Evolutionary conservation across 2,797 vertebrate genomes (phyloP).

Genomic region (Pterois miles): DNA sequence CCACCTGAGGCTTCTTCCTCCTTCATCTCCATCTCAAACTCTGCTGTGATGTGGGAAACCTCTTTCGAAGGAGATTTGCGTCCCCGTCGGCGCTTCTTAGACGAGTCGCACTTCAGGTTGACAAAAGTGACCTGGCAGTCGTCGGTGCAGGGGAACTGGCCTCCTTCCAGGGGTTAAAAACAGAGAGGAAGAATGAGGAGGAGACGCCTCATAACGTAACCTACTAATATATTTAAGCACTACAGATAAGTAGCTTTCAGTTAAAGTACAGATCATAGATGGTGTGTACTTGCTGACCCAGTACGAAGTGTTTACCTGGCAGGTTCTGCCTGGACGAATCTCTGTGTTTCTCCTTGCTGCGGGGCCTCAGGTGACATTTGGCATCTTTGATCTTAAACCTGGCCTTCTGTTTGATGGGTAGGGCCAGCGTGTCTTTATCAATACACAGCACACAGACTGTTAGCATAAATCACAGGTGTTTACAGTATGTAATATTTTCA

Average conservation of each 20-base stretch:
- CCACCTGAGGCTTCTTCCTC: conserved; percentile 91
- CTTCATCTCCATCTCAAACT: conserved; percentile 95
- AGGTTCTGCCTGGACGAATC: conserved; percentile 83
- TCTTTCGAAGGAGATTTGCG: conserved; percentile 94
- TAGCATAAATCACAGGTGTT: too few species aligned
- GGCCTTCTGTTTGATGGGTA: conserved; percentile 93
- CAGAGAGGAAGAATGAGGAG: not conserved
- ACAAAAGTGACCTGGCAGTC: conserved; percentile 94
- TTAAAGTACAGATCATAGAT: not conserved
- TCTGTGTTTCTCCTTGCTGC: conserved; percentile 88
- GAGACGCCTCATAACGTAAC: too few species aligned
- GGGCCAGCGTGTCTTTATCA: conserved; percentile 81
- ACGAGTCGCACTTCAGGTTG: conserved; percentile 95
- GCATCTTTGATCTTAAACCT: conserved; percentile 96
- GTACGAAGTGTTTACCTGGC: conserved; percentile 81
- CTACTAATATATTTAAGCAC: too few species aligned
- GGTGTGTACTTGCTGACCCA: too few species aligned
- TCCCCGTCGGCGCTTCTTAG: conserved; percentile 92
- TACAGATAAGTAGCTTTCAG: not conserved
- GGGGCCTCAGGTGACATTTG: conserved; percentile 92
- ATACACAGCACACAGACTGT: conserved; percentile 19
- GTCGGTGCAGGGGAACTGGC: conserved; percentile 88
- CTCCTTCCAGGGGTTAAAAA: conserved; percentile 62
- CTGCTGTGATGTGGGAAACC: conserved; percentile 93
- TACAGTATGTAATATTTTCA: too few species aligned